Evolutionary conservation across 2,113 vertebrate genomes (phyloP), one percentile per base, ranked within the genome.

Genomic region (Sander vitreus): DNA sequence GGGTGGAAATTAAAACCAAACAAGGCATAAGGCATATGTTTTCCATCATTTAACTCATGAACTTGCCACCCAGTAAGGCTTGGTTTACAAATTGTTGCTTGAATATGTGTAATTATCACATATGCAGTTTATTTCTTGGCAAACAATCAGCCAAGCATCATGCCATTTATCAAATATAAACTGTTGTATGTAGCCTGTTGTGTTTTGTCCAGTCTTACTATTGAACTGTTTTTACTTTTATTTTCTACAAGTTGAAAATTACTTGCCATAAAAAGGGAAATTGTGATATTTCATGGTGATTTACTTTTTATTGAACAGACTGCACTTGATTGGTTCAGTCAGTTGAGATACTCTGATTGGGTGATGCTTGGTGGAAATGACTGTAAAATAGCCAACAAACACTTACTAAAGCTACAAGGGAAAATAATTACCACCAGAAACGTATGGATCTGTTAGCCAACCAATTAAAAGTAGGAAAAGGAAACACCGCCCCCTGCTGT

Each of bases 251-350:
- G 23, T 64, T 77, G 54, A 78, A 84, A 87, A 78, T 60, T 33
- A 83, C 48, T 63, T 80, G 14, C 55, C 78, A 92, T 92, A 89
- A 93, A 43, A 93, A 91, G 73, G 85, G 81, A 89, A 83, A 57
- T 85, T 86, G 67, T 90, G 50, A 88, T 85, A 86, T 70, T 58
- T 57, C 8, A 43, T 71, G 18, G 75, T 77, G 27, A n/a, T 60
- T 77, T 78, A 81, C 2, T 30, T 79, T 66, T 57, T 66, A 16
- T 72, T 59, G 11, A 13, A 39, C 53, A 45, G 10, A 65, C 11
- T 11, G 45, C 2, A 45, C 9, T 36, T 60, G 7, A 54, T 1
- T 68, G 13, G 15, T 60, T 78, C 30, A 4, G 4, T 55, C 15
- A 64, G 47, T 53, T 21, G 11, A 51, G 25, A 50, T 55, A 9